These are phyloP conservation scores for Mellilla xanthometata DNA, from an alignment of 2,888 invertebrate species.

Conservation along the genomic window DNA sequence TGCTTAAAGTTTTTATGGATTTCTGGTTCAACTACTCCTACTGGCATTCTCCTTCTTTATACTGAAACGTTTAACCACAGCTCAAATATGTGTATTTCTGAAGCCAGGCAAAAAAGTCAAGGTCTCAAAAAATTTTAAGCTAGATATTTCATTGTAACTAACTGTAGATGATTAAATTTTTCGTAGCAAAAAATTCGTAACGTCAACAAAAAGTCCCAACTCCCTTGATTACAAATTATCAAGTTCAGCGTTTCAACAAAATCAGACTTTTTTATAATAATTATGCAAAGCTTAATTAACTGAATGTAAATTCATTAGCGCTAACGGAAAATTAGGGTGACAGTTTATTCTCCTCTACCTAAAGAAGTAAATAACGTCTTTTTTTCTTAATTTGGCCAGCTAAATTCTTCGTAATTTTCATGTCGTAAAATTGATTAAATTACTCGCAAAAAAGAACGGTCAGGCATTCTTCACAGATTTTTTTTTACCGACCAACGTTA, in stretches of 20 bases:
- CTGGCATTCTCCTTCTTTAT: too few relatives aligned
- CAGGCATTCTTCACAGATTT: too few relatives aligned
- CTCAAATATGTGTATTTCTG: too few relatives aligned
- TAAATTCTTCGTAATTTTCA: too few relatives aligned
- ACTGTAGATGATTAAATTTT: constrained; percentile 2
- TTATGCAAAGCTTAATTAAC: constrained; percentile 75
- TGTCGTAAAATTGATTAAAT: too few relatives aligned
- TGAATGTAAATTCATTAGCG: constrained; percentile 56
- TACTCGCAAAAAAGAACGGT: too few relatives aligned
- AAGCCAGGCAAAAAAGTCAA: too few relatives aligned
- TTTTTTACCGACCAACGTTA: too few relatives aligned
- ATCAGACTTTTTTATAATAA: constrained; percentile 57
- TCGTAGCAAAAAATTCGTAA: constrained; percentile 33
- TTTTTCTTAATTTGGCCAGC: constrained; percentile 15
- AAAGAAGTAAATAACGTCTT: constrained; percentile 21
- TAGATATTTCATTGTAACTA: background rate
- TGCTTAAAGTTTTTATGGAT: too few relatives aligned
- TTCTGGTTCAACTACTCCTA: too few relatives aligned
- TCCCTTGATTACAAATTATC: constrained; percentile 68
- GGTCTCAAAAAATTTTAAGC: background rate
- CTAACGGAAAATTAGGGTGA: constrained; percentile 52
- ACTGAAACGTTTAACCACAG: too few relatives aligned
- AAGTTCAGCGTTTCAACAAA: constrained; percentile 58
- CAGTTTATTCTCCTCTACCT: constrained; percentile 36
- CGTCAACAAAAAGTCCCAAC: constrained; percentile 56